Evolutionary conservation across 2,888 invertebrate species (phyloP), one percentile per base, ranked within the genome.

Genomic region (Entomobrya proxima): DNA sequence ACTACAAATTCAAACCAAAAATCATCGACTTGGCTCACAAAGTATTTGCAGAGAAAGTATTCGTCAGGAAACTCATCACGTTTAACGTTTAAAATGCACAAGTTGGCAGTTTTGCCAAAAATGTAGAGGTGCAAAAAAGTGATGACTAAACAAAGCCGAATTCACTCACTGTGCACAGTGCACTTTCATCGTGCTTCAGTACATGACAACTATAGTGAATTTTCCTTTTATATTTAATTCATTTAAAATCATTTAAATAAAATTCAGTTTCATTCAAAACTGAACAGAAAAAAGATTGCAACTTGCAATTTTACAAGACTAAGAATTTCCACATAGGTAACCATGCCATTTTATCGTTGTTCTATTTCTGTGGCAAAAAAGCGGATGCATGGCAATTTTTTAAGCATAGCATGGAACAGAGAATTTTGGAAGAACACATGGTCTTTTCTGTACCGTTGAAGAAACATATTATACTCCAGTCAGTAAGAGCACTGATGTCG

Each of bases 51-150:
- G n/a, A n/a, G n/a, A n/a, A n/a, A n/a, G n/a, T n/a, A n/a, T n/a
- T 47, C 47, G 13, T 13, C 13, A 2, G 13, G 47, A 69, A 37
- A 24, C 24, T 11, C 6, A 44, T 37, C 13, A 32, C 67, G 37
- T 69, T 27, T 44, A 27, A 67, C 40, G n/a, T 24, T 24, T 6
- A 44, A 24, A 69, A 44, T 44, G 27, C 44, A 69, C 69, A 44
- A 47, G 55, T 44, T 69, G 69, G 69, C 44, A 44, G 27, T 69
- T 44, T 44, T 5, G 69, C 69, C 69, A 47, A 47, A 69, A 69
- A 24, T 24, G 5, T 27, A 11, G 13, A 4, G 21, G 13, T 13
- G 32, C n/a, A 11, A 40, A 67, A 40, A 67, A 21, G 24, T 24
- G 37, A 7, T 21, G 44, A 69, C 40, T 27, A 69, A 69, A 47